Evolutionary conservation across 2,113 vertebrate genomes (phyloP).

Genomic region (Prionailurus bengalensis): DNA sequence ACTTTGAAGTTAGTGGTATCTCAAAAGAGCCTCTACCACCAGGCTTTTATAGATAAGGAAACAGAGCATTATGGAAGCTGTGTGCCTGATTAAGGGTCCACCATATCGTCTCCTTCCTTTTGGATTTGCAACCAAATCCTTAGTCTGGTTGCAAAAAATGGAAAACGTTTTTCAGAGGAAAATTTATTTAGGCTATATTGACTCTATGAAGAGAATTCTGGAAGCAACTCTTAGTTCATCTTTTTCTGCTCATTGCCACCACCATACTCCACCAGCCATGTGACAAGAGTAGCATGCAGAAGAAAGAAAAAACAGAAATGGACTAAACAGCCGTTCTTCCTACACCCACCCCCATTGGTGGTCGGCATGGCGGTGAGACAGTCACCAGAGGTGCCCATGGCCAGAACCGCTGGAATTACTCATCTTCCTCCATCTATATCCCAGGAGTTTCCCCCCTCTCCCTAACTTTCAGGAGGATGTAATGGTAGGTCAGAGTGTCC

Average conservation of each 20-base stretch:
- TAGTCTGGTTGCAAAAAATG: background rate
- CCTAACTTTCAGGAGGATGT: background rate
- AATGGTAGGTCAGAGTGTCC: background rate
- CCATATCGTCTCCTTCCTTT: background rate
- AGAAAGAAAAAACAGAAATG: background rate
- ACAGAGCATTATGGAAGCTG: background rate
- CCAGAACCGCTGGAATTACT: background rate
- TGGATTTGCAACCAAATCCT: background rate
- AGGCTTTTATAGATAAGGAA: background rate
- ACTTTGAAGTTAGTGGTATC: background rate
- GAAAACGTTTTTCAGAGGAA: background rate
- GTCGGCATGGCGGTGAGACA: background rate
- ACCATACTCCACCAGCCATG: background rate
- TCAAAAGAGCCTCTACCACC: background rate
- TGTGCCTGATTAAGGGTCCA: background rate
- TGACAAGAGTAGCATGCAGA: background rate
- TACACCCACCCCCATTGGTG: accelerated
- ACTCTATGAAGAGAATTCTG: background rate
- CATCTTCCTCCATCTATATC: background rate
- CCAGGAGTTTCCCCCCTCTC: background rate
- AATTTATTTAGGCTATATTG: background rate
- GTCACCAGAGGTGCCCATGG: background rate
- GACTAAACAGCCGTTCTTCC: background rate
- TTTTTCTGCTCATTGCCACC: background rate
- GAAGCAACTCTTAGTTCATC: background rate